Percentiles rank a stretch among this genome's conserved stretches.
Evolutionary conservation across 2,888 invertebrate species (phyloP).

Genomic region (Clivina fossor): DNA sequence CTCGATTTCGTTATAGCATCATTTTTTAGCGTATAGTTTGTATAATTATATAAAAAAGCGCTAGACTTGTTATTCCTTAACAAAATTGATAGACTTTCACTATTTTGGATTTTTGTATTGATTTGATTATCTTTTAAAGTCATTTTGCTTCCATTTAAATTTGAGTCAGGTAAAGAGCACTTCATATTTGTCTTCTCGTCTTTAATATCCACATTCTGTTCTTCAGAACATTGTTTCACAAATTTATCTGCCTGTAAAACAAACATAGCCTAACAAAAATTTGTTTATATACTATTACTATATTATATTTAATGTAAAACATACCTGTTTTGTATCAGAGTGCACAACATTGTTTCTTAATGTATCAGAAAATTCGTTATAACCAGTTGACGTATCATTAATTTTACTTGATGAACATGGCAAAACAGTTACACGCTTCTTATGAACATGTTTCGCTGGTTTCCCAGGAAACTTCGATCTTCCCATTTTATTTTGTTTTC

Average conservation of each 20-base stretch:
- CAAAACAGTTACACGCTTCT: constrained; percentile 81
- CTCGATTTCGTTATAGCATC: constrained; percentile 6
- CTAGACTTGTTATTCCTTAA: constrained; percentile 18
- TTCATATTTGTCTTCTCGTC: constrained; percentile 8
- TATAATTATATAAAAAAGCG: constrained; percentile 27
- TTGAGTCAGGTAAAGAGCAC: neutral
- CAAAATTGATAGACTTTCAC: constrained; percentile 21
- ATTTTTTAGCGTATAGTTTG: constrained; percentile 21
- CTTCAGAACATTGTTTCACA: constrained; percentile 8
- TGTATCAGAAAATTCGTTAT: constrained; percentile 12
- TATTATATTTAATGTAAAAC: constrained; percentile 8
- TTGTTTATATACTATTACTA: neutral
- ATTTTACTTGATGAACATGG: constrained; percentile 54
- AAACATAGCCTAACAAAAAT: neutral
- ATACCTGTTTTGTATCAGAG: constrained; percentile 52
- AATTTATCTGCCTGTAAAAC: neutral
- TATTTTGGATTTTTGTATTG: constrained; percentile 4
- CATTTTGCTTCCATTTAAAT: constrained; percentile 1
- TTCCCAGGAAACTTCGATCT: constrained; percentile 86
- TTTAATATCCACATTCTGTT: neutral
- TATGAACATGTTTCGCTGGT: constrained; percentile 83
- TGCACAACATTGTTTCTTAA: constrained; percentile 50
- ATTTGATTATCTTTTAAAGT: constrained; percentile 5
- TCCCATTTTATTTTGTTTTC: constrained; percentile 59
- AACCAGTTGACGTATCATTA: constrained; percentile 41